Conservation (phyloP, 1,140 invertebrate genomes). For the Drosophila micromelanica region DNA sequence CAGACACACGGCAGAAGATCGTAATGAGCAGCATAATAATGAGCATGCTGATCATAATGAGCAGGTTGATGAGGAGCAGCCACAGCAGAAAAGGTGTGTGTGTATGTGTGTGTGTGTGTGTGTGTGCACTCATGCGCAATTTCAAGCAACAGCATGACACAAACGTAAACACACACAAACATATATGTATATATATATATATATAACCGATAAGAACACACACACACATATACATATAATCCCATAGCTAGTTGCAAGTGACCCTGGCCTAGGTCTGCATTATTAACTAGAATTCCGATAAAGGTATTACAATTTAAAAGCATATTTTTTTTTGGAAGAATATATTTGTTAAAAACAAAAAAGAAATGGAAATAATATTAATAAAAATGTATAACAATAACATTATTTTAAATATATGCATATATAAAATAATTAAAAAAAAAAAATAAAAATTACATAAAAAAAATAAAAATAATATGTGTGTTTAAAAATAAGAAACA, state of each 20-base stretch:
- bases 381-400: too few relatives aligned
- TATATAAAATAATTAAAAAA: too few relatives aligned
- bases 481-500: too few relatives aligned
- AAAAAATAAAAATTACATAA: too few relatives aligned
- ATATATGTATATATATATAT: slow-evolving; percentile 1
- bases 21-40: slow-evolving; percentile 14
- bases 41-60: slow-evolving; percentile 11
- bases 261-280: slow-evolving; percentile 40
- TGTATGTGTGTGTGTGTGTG: slow-evolving; percentile 6
- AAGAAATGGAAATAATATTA: too few relatives aligned
- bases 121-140: slow-evolving; percentile 62
- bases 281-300: slow-evolving; percentile 17
- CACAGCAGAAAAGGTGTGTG: too few relatives aligned
- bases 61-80: slow-evolving; percentile 28
- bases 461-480: too few relatives aligned
- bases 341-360: too few relatives aligned
- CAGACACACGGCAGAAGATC: slow-evolving; percentile 39
- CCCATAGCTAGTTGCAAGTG: slow-evolving; percentile 13
- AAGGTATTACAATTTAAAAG: too few relatives aligned
- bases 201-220: slow-evolving; percentile 14
- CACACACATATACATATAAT: neutral
- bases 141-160: slow-evolving; percentile 25
- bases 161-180: slow-evolving; percentile 20
- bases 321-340: too few relatives aligned
- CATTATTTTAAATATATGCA: too few relatives aligned